Conservation (phyloP, 2,888 invertebrate species). For the Suillia variegata region DNA sequence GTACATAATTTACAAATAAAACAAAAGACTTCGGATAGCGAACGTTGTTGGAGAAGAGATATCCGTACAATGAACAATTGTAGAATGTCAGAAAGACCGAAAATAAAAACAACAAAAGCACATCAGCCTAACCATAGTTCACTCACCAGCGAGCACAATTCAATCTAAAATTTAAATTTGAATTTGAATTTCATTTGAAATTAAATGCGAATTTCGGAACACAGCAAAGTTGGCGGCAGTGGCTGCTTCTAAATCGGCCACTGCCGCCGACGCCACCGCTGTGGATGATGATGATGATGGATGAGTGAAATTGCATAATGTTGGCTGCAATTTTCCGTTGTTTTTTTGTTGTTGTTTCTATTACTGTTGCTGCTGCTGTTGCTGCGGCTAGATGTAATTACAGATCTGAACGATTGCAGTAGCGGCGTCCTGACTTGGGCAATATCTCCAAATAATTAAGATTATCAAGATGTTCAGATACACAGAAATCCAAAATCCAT, state of each 20-base stretch:
- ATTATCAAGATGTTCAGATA: no score
- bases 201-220: slow-evolving; percentile 46
- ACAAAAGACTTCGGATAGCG: no score
- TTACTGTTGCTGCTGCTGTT: slow-evolving; percentile 23
- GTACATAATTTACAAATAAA: no score
- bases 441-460: no score
- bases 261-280: neutral
- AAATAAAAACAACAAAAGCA: neutral
- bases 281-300: slow-evolving; percentile 21
- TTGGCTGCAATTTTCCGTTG: slow-evolving; percentile 15
- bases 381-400: no score
- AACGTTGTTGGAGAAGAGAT: no score
- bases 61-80: no score
- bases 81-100: no score
- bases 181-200: slow-evolving; percentile 51
- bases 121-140: neutral
- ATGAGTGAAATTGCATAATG: slow-evolving; percentile 31
- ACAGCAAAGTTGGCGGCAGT: slow-evolving; percentile 1
- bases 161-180: slow-evolving; percentile 29
- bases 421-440: slow-evolving; percentile 1
- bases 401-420: slow-evolving; percentile 11
- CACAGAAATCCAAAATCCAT: neutral
- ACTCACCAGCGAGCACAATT: slow-evolving; percentile 10
- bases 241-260: no score
- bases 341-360: slow-evolving; percentile 22